Evolutionary conservation across 2,888 invertebrate species (phyloP).

Genomic region (Drosophila affinis): DNA sequence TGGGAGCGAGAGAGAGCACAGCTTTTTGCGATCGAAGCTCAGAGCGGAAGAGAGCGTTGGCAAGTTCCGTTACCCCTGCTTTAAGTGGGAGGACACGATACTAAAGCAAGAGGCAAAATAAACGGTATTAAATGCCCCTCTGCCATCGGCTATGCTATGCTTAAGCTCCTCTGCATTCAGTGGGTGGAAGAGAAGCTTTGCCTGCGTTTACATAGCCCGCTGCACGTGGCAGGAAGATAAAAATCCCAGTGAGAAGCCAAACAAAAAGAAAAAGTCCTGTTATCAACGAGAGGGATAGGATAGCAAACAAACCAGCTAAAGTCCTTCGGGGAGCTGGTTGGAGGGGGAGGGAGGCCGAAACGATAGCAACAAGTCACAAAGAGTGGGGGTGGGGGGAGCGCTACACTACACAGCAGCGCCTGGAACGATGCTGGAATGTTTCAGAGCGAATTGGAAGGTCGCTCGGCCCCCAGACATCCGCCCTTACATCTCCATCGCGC

Average conservation of each 20-base stretch:
- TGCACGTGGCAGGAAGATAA: not conserved
- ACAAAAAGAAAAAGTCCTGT: not conserved
- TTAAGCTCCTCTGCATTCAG: not conserved
- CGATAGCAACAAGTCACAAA: slow-evolving; percentile 4
- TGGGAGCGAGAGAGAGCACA: too few species aligned
- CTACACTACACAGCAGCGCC: not conserved
- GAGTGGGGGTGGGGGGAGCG: not conserved
- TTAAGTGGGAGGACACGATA: not conserved
- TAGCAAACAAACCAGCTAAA: not conserved
- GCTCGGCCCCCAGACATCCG: not conserved
- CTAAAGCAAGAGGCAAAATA: too few species aligned
- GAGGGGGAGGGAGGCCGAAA: not conserved
- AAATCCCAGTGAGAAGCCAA: not conserved
- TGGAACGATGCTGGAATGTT: slow-evolving; percentile 8
- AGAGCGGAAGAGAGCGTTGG: not conserved
- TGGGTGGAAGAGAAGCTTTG: not conserved
- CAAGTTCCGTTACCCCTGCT: not conserved
- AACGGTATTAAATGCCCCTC: too few species aligned
- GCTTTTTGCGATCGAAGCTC: not conserved
- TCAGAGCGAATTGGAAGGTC: not conserved
- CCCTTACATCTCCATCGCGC: not conserved
- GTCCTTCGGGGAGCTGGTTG: not conserved
- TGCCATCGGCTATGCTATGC: too few species aligned
- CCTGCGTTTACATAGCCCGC: not conserved
- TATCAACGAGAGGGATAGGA: not conserved